Conservation (phyloP, 2,113 vertebrate species). For the Anolis carolinensis region DNA sequence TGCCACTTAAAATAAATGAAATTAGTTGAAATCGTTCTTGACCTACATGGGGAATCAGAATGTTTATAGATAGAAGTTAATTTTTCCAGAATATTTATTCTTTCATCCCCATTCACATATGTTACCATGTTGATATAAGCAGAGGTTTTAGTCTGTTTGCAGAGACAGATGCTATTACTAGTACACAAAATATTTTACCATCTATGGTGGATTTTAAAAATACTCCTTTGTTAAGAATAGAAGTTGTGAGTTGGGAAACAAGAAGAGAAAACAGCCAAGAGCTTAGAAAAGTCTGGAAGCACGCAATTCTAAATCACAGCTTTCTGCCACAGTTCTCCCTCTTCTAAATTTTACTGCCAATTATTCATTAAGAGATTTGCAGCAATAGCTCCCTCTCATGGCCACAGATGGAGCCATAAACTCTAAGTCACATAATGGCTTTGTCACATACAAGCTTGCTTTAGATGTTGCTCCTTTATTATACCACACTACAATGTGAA, state of each 20-base stretch:
- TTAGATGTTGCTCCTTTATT: neutral
- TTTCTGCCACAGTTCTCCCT: neutral
- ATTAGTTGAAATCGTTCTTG: conserved; percentile 41
- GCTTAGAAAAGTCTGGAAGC: neutral
- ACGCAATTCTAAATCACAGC: conserved; percentile 3
- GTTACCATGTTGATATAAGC: conserved; percentile 28
- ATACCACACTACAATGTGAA: neutral
- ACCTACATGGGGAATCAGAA: conserved; percentile 31
- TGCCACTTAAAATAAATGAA: neutral
- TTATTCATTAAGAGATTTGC: neutral
- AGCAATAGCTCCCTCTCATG: conserved; percentile 53
- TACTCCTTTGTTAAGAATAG: neutral
- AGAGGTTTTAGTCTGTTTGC: conserved; percentile 61
- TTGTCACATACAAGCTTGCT: neutral
- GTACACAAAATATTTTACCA: conserved; percentile 59
- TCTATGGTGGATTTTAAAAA: conserved; percentile 39
- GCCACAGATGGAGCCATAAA: neutral
- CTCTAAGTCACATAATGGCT: neutral
- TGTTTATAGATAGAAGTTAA: conserved; percentile 31
- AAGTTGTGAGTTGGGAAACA: conserved; percentile 29
- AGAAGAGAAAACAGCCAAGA: neutral
- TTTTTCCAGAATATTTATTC: conserved; percentile 54
- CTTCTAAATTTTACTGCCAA: neutral
- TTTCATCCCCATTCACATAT: conserved; percentile 57
- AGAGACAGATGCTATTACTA: conserved; percentile 49